Evolutionary conservation across 2,113 vertebrate species (phyloP).

Genomic region (Urocolius indicus): DNA sequence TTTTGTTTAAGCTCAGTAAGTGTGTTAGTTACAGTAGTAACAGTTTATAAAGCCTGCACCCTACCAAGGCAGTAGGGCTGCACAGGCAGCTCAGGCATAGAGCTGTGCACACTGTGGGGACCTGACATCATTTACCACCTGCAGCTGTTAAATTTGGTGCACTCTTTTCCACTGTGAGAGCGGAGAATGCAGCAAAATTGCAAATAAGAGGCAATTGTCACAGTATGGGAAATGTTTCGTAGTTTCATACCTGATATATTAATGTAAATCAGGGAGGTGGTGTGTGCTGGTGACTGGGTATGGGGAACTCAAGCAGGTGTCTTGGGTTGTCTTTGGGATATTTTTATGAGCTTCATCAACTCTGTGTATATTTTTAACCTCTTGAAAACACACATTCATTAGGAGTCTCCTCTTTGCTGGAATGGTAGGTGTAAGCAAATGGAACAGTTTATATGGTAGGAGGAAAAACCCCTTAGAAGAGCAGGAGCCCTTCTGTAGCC

Average conservation of each 20-base stretch:
- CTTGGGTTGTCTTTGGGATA: neutral
- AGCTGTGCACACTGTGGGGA: neutral
- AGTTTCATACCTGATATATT: neutral
- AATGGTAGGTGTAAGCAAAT: neutral
- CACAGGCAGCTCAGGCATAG: neutral
- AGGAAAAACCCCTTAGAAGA: neutral
- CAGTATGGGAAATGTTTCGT: neutral
- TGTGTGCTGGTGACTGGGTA: neutral
- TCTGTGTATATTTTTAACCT: neutral
- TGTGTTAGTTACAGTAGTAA: no score
- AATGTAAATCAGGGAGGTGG: fast-evolving
- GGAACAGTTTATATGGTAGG: fast-evolving
- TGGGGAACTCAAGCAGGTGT: neutral
- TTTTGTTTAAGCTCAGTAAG: neutral
- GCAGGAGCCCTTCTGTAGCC: neutral
- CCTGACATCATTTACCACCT: neutral
- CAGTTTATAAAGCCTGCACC: neutral
- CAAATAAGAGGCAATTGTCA: neutral
- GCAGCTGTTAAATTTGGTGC: neutral
- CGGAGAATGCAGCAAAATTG: neutral
- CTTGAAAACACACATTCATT: neutral
- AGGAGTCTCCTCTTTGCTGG: neutral
- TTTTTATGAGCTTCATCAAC: neutral
- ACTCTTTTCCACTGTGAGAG: fast-evolving
- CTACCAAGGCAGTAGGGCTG: neutral